A percentile compares a stretch with the other conserved stretches of the same genome.
Conservation (phyloP, 1,140 invertebrate species). For the Drosophila sturtevanti region DNA sequence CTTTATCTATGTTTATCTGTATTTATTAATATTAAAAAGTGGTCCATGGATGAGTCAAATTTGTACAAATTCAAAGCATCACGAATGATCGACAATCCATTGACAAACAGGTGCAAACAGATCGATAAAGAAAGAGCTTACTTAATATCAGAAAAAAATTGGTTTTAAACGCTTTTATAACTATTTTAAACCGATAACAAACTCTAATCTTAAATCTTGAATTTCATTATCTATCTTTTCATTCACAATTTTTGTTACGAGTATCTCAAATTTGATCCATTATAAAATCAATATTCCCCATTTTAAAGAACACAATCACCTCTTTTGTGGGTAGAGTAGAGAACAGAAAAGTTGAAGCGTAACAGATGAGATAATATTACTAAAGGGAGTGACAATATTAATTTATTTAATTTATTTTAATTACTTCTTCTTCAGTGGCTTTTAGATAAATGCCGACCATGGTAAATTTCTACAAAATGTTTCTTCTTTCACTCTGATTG, state of each 20-base stretch:
- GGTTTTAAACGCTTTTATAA: too few species aligned
- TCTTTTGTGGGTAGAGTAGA: background rate
- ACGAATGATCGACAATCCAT: too few species aligned
- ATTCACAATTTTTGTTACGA: background rate
- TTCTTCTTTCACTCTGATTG: constrained; percentile 48
- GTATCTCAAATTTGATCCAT: background rate
- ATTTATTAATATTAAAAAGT: too few species aligned
- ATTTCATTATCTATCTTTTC: background rate
- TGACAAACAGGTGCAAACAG: too few species aligned
- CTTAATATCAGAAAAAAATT: too few species aligned
- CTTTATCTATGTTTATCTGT: background rate
- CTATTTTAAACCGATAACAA: too few species aligned
- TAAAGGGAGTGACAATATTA: constrained; percentile 70
- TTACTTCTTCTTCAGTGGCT: constrained; percentile 49
- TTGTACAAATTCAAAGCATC: too few species aligned
- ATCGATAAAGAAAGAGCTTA: too few species aligned
- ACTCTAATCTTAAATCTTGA: background rate
- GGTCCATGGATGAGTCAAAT: too few species aligned
- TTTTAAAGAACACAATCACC: background rate
- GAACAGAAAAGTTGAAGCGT: constrained; percentile 13
- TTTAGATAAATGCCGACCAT: constrained; percentile 66
- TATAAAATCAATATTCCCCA: background rate
- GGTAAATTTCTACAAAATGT: constrained; percentile 19
- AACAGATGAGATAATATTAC: constrained; percentile 6
- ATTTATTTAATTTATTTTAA: constrained; percentile 78